Base-by-base conservation (phyloP, 64 coral and sea anemone species). In the Montipora efflorescens region DNA sequence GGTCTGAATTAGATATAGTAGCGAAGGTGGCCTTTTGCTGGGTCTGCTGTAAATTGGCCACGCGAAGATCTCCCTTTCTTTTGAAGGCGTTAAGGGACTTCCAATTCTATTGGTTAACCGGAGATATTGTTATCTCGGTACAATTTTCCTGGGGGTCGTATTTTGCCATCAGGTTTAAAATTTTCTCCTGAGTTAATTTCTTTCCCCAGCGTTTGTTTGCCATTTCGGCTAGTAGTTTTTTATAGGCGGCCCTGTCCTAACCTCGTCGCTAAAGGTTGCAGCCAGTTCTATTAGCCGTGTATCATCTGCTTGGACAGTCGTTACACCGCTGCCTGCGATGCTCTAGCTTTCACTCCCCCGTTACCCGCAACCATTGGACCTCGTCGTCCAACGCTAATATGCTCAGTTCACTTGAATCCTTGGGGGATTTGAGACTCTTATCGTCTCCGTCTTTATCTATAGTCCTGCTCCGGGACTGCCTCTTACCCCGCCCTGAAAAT, bases 171-270 rank as follows among this genome's bases (percentile, higher is more conserved):
- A 87, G 22, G 62, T 7, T 15, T 48, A 0, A 70, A 23, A 87
- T 12, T n/a, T 87, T 87, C 12, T 70, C 83, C 22, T 72, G 20
- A 2, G 16, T 11, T 2, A 87, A 2, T 6, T 64, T 22, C 48
- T 87, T 87, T 5, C 83, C 83, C 83, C 83, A 87, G 5, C 83
- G 64, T 49, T 87, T 87, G 1, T n/a, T 8, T 8, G 64, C 66
- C n/a, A 87, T 21, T 13, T 87, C 83, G 7, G 83, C 62, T 14
- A 67, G 15, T 14, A 14, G 0, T 67, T 67, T 67, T 67, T 67
- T 9, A 67, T 67, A 18, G 62, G 62, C 4, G 62, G 0, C 11
- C 62, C 62, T 18, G 11, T 67, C 0, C 15, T 67, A 67, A 14
- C 62, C 62, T 67, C 62, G 62, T 67, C 62, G 10, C 62, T 9